Percentiles rank a stretch among this genome's conserved stretches.
Conservation (phyloP, 2,888 invertebrate species). For the Orchesella flavescens region DNA sequence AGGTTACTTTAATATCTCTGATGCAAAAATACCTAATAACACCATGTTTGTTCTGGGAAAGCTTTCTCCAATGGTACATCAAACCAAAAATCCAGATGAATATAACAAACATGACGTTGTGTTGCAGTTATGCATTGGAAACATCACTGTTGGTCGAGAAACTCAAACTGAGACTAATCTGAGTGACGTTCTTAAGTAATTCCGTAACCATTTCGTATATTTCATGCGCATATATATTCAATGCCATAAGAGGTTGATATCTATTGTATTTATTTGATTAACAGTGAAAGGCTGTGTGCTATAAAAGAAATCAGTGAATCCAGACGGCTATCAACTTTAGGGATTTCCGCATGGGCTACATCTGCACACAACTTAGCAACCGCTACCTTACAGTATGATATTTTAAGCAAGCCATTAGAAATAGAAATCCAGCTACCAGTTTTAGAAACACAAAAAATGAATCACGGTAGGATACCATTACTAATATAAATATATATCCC, state of each 20-base stretch:
- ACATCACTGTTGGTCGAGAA: neutral
- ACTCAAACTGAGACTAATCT: neutral
- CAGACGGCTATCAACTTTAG: neutral
- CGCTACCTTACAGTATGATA: conserved; percentile 48
- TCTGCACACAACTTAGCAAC: conserved; percentile 35
- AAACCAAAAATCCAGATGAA: neutral
- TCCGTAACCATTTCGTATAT: neutral
- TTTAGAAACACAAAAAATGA: neutral
- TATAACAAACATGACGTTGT: neutral
- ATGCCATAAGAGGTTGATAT: neutral
- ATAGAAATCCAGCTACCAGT: neutral
- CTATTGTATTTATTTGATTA: neutral
- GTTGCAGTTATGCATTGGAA: neutral
- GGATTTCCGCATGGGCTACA: conserved; percentile 13
- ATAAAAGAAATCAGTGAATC: conserved; percentile 19
- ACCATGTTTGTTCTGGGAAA: neutral
- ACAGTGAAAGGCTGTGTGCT: conserved; percentile 8
- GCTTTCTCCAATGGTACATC: neutral
- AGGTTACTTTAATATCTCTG: neutral
- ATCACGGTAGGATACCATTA: conserved; percentile 21
- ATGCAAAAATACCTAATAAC: neutral
- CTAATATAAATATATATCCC: too few relatives aligned
- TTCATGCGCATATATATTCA: neutral
- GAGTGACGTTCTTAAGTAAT: conserved; percentile 16
- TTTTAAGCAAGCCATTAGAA: conserved; percentile 33